A percentile compares a stretch with the other conserved stretches of the same genome.
Conservation (phyloP, 2,888 invertebrate genomes). For the Andrena flavipes region DNA sequence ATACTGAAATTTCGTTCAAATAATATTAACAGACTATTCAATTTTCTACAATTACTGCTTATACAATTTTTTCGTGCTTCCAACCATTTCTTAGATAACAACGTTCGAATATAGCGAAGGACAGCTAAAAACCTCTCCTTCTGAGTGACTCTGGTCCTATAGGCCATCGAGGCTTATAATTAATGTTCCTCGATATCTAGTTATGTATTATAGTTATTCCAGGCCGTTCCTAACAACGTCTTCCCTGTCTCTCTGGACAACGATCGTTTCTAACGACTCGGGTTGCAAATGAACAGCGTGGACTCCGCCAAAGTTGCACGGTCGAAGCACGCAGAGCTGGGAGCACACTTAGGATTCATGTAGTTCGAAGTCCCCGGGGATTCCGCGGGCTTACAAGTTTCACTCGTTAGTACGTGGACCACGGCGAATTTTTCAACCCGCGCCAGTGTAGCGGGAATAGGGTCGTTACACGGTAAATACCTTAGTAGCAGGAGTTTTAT, state of each 20-base stretch:
- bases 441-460: background rate
- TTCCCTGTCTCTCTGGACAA: background rate
- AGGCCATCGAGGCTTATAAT: too few relatives aligned
- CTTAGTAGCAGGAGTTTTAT: background rate
- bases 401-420: background rate
- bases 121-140: too few relatives aligned
- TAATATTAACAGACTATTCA: too few relatives aligned
- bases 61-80: too few relatives aligned
- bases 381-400: background rate
- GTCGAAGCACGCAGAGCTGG: background rate
- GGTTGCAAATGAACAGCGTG: background rate
- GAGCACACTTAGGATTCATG: background rate
- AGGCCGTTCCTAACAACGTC: background rate
- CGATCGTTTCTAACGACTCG: background rate
- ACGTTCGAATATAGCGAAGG: too few relatives aligned
- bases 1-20: too few relatives aligned
- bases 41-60: too few relatives aligned
- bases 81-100: too few relatives aligned
- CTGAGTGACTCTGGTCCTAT: too few relatives aligned
- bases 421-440: background rate
- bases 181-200: too few relatives aligned
- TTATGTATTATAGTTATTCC: too few relatives aligned
- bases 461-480: background rate
- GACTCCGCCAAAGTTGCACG: background rate
- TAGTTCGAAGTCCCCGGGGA: background rate